These are phyloP conservation scores for Cyanoramphus novaezelandiae DNA, from an alignment of 2,113 vertebrate species.

Conservation along the genomic window DNA sequence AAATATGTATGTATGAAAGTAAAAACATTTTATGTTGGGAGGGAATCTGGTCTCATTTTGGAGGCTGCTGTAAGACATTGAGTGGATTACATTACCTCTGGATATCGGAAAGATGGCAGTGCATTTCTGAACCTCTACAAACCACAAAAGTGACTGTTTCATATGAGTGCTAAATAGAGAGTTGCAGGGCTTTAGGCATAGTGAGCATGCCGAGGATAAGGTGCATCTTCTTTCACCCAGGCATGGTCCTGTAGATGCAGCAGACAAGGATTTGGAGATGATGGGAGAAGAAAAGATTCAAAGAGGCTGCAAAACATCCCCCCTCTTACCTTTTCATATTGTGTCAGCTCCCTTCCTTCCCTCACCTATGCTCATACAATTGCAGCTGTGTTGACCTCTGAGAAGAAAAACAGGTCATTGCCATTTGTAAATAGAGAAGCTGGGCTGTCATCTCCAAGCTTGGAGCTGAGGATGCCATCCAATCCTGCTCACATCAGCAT, in stretches of 20 bases:
- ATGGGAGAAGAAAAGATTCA: not conserved
- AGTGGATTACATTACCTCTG: not conserved
- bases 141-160: not conserved
- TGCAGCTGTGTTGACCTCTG: not conserved
- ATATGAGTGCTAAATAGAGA: not conserved
- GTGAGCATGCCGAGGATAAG: not conserved
- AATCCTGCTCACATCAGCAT: not conserved
- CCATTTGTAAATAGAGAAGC: not conserved
- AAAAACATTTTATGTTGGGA: not conserved
- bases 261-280: not conserved
- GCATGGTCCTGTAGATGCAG: not conserved
- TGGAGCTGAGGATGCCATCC: not conserved
- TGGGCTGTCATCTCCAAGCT: not conserved
- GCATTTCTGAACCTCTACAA: not conserved
- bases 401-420: not conserved
- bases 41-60: not conserved
- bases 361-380: not conserved
- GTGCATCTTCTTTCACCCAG: not conserved
- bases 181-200: not conserved
- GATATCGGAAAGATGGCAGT: not conserved
- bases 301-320: not conserved
- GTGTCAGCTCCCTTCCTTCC: not conserved
- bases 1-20: not conserved
- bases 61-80: not conserved
- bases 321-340: not conserved